phyloP scores from a whole-genome alignment of 2,113 vertebrate species.

The Chlorodrepanis virens region DNA sequence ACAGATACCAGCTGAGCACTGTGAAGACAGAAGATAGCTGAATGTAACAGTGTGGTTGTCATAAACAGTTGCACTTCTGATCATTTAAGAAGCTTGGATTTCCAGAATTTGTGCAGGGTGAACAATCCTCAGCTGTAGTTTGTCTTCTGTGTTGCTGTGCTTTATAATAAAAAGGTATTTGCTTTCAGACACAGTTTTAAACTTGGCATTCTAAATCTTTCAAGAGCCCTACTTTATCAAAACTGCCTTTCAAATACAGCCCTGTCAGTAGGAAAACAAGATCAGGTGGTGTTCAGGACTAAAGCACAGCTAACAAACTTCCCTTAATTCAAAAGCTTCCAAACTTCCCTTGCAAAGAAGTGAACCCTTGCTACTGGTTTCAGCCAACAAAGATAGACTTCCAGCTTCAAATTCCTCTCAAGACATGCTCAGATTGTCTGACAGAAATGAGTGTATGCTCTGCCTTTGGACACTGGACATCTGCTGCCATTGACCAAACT shows the following conservation, averaged over 20 bases:
- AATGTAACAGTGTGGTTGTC: neutral
- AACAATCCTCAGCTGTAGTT: neutral
- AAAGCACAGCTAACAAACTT: neutral
- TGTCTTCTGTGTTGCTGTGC: neutral
- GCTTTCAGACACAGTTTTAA: neutral
- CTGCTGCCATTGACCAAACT: neutral
- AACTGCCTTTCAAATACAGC: neutral
- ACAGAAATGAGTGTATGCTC: neutral
- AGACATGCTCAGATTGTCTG: neutral
- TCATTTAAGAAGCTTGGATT: neutral
- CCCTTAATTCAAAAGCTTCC: neutral
- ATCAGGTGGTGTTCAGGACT: neutral
- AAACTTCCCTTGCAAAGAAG: neutral
- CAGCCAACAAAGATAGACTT: neutral
- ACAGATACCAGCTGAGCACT: constrained; percentile 58
- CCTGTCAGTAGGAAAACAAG: neutral
- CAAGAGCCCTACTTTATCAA: neutral
- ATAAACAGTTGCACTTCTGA: neutral
- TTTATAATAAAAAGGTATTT: constrained; percentile 39
- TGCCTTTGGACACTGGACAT: neutral
- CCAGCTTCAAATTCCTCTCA: neutral
- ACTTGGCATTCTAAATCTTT: neutral
- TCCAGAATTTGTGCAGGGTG: neutral
- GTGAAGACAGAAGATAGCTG: neutral
- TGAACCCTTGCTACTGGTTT: neutral